Base-by-base conservation (phyloP, 2,797 vertebrate species). In the Eutrigla gurnardus region DNA sequence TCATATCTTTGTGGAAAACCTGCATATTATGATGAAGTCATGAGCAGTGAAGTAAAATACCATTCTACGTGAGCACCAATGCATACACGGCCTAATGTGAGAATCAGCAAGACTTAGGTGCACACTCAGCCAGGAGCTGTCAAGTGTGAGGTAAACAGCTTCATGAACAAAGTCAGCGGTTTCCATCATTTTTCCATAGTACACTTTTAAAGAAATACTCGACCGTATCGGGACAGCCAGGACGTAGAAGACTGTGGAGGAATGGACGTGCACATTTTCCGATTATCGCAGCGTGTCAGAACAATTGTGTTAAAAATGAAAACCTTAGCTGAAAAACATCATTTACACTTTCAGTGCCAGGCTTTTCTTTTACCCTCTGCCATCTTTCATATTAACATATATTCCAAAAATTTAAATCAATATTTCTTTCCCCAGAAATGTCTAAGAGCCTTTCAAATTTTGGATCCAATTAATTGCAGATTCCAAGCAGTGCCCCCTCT, bases 41-140 rank as follows among this genome's bases (percentile, higher is more conserved):
- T 47, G 18, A 65, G 47, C 7, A 18, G 33, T 49, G 15, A 53
- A 45, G 40, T 60, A 32, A 54, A 74, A 54, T 49, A 17, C 11
- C 36, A 36, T 55, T 70, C n/a, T 36, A 13, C 53, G 15, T 53
- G 45, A 63, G 58, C 52, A 52, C 32, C 50, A 58, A 13, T 73
- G 45, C 60, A 65, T 46, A 32, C 32, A 11, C 13, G 54, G 45
- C 45, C 18, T 70, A 53, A 73, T 70, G 60, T 73, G 35, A 64
- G 35, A 64, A 63, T 80, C 66, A 43, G 60, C 60, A 65, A 73
- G 65, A 73, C 32, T 61, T 33, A 47, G 47, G 55, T 75, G 59
- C 76, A 67, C 36, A 54, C 57, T 78, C 73, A 74, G 63, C 63
- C 49, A 61, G 43, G 65, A 74, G 58, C 70, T 73, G 70, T 80